Evolutionary conservation across 2,888 invertebrate genomes (phyloP), one percentile per base, ranked within the genome.

Genomic region (Eupithecia tripunctaria): DNA sequence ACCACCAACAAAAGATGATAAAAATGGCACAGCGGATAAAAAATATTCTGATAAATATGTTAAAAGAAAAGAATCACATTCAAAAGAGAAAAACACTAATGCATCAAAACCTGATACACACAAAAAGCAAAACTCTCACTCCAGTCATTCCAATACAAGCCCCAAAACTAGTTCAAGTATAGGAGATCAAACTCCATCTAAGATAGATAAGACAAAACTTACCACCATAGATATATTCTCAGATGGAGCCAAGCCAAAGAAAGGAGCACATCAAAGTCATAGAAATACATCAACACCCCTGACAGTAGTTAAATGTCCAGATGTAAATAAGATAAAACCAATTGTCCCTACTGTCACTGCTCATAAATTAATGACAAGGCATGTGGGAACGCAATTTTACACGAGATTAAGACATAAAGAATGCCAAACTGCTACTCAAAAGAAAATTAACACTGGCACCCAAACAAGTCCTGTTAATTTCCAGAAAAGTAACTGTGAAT

Each of bases 191-290:
- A 83, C 81, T 72, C 69, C 82, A 27, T 73, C 77, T 68, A 93
- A 91, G 84, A 62, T 76, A 71, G 93, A 93, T 63, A 92, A 90
- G 83, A 83, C 60, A 74, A 91, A 90, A 79, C 86, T 93, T 64
- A 91, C 91, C 79, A 82, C 88, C 67, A 89, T 94, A 82, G 89
- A 94, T 79, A 91, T 94, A 87, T 94, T 94, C 85, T 80, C 80
- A 47, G 89, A 89, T 67, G 68, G 38, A 43, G n/a, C 67, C 27
- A 87, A 88, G 70, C 86, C 89, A 70, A 88, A 88, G 78, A 93
- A 92, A 82, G 43, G 76, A 2, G 81, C 76, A 51, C 90, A 91
- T 78, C 90, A 89, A 66, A 78, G 91, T 65, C 89, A 86, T 76
- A 89, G 91, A 82, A 94, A 93, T 76, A 91, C 92, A 12, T 47